Evolutionary conservation across 2,888 invertebrate species (phyloP), one percentile per base, ranked within the genome.

Genomic region (Furcula furcula): DNA sequence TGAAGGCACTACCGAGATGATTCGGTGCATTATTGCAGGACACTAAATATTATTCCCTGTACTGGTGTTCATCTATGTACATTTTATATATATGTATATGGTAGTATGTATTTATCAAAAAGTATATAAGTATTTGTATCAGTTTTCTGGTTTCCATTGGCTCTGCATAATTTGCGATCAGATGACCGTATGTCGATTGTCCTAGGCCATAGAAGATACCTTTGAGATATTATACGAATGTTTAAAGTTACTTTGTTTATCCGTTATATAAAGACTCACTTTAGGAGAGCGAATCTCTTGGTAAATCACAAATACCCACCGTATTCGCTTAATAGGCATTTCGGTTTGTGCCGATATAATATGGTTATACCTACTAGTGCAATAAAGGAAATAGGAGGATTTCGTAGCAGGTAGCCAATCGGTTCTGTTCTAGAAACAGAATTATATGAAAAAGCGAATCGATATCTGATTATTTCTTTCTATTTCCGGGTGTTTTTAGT

Each of bases 301-400:
- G 42, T 55, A 51, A 55, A 55, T 55, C 43, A 44, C 40, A 29
- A 31, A 10, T 34, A 10, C 34, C 41, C 25, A 12, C 13, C 25
- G 36, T 21, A 44, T 51, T 29, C 31, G 36, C 37, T 45, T 43
- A 43, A 46, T 28, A 42, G 12, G 12, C 23, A 23, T 12, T 42
- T 26, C 27, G 27, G 33, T 47, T 40, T 43, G 36, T 50, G 31
- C 34, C 36, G 42, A 51, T 55, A 46, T 42, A 36, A 42, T 50
- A 46, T 44, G 31, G 44, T 45, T 51, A 48, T 54, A 48, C 41
- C 36, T 18, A 25, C 43, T 51, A 51, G 51, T 44, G 40, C 43
- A 56, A 56, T 54, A 25, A 19, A 31, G 13, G 18, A 13, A 31
- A 31, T 21, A 21, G 10, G 21, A 10, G 21, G 21, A 7, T n/a